These are phyloP conservation scores for Lycorma delicatula DNA, from an alignment of 1,140 invertebrate species.

Conservation along the genomic window DNA sequence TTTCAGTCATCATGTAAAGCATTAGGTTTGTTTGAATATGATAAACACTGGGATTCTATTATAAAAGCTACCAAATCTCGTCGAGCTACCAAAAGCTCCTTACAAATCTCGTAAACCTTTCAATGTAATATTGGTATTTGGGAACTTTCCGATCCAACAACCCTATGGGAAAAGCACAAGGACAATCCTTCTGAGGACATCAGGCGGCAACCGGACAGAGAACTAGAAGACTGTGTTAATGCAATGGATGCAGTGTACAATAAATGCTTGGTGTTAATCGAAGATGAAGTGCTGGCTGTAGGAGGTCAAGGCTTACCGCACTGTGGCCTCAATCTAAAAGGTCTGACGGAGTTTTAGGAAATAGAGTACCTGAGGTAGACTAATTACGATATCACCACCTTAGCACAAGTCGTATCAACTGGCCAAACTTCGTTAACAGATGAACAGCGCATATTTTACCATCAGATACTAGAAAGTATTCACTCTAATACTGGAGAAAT, in stretches of 20 bases:
- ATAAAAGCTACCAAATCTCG: no score
- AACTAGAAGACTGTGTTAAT: neutral
- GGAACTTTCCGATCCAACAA: neutral
- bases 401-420: no score
- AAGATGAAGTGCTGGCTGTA: constrained; percentile 1
- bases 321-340: no score
- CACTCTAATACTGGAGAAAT: constrained; percentile 8
- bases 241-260: neutral
- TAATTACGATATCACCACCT: no score
- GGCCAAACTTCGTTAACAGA: no score
- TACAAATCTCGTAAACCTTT: neutral
- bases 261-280: neutral
- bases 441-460: constrained; percentile 9
- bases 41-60: no score
- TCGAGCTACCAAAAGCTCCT: no score
- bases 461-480: constrained; percentile 1
- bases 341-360: no score
- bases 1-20: no score
- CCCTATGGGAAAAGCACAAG: constrained; percentile 8
- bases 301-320: no score
- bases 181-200: neutral
- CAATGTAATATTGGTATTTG: constrained; percentile 9
- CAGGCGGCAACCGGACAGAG: neutral
- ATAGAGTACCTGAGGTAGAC: no score
- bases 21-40: no score